Evolutionary conservation across 2,113 vertebrate genomes (phyloP).

Genomic region (Hepsetus odoe): DNA sequence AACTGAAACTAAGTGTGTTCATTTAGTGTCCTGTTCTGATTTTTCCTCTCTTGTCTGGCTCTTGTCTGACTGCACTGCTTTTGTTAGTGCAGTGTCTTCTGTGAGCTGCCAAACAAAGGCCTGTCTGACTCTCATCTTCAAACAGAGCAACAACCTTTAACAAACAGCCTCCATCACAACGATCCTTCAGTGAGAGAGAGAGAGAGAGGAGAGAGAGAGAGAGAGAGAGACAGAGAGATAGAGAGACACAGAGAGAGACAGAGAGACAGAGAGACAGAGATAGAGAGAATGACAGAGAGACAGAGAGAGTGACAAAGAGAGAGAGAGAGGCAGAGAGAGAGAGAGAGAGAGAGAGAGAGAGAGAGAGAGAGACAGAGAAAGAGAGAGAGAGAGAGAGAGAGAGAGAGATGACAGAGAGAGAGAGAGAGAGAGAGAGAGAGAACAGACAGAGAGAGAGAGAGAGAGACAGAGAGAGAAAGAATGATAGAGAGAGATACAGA

Average conservation of each 20-base stretch:
- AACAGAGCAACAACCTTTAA: slow-evolving; percentile 13
- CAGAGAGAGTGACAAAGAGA: background rate
- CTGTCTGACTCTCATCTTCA: slow-evolving; percentile 30
- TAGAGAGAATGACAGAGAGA: no score
- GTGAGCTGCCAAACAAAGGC: slow-evolving; percentile 28
- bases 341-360: background rate
- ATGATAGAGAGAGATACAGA: background rate
- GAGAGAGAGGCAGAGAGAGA: background rate
- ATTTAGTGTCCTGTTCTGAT: slow-evolving; percentile 17
- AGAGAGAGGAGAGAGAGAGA: background rate
- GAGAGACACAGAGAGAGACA: background rate
- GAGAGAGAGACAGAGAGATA: background rate
- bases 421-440: no score
- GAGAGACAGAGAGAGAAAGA: no score
- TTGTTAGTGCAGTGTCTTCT: slow-evolving; percentile 30
- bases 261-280: no score
- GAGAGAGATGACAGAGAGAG: background rate
- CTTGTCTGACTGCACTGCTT: slow-evolving; percentile 24
- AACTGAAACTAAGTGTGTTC: no score
- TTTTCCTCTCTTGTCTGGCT: slow-evolving; percentile 17
- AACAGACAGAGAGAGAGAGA: no score
- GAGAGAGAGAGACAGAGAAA: background rate
- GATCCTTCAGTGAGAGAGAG: slow-evolving; percentile 2
- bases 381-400: slow-evolving; percentile 3
- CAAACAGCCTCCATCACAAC: slow-evolving; percentile 23